Evolutionary conservation across 2,888 invertebrate species (phyloP).

Genomic region (Ligdia adustata): DNA sequence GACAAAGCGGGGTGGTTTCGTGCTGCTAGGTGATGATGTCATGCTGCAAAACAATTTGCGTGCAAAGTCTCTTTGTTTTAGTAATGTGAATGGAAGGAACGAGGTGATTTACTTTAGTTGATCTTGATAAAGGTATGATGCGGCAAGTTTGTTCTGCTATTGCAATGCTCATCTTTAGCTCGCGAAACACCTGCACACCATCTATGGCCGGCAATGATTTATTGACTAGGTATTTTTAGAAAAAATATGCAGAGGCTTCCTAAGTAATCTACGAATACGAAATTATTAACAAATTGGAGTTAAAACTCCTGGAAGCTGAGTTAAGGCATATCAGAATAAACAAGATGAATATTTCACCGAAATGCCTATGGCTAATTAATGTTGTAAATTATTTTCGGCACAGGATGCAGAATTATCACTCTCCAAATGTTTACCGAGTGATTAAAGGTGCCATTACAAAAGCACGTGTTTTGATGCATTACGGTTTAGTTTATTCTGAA

Average conservation of each 20-base stretch:
- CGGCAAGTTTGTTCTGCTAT: too few relatives aligned
- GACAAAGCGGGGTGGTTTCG: slow-evolving; percentile 16
- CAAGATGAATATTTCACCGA: neutral
- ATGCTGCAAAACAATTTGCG: slow-evolving; percentile 31
- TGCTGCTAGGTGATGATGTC: slow-evolving; percentile 32
- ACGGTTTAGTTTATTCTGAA: slow-evolving; percentile 56
- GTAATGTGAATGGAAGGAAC: slow-evolving; percentile 24
- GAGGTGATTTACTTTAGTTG: slow-evolving; percentile 27
- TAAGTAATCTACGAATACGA: too few relatives aligned
- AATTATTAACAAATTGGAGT: too few relatives aligned
- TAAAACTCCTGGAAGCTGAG: too few relatives aligned
- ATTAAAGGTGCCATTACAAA: slow-evolving; percentile 58
- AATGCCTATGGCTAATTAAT: neutral
- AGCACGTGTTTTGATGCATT: slow-evolving; percentile 62
- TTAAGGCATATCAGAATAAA: too few relatives aligned
- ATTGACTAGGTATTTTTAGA: too few relatives aligned
- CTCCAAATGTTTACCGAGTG: slow-evolving; percentile 52
- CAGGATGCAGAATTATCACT: slow-evolving; percentile 33
- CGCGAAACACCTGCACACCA: too few relatives aligned
- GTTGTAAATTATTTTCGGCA: slow-evolving; percentile 16
- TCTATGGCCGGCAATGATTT: too few relatives aligned
- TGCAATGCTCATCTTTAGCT: too few relatives aligned
- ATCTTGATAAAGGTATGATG: slow-evolving; percentile 24
- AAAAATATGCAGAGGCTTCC: too few relatives aligned
- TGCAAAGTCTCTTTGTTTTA: slow-evolving; percentile 34